Percentiles rank a stretch among this genome's conserved stretches.
Evolutionary conservation across 2,888 invertebrate genomes (phyloP).

Genomic region (Thymelicus sylvestris): DNA sequence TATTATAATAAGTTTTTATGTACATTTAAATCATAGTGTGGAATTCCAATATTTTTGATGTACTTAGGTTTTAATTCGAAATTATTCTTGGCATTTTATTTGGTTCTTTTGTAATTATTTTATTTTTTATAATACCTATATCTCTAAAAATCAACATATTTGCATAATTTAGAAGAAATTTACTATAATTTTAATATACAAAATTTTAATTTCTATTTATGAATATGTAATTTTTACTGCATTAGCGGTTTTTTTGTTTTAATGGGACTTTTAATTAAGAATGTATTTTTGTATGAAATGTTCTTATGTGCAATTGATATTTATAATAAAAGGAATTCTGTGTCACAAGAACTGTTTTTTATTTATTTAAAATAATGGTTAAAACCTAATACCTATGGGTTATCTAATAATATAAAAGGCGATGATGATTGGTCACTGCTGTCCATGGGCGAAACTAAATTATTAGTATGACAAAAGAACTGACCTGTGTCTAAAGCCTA

Average conservation of each 20-base stretch:
- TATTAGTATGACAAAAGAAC: too few species aligned
- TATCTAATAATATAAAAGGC: too few species aligned
- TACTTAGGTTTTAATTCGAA: conserved; percentile 39
- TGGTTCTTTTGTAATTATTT: conserved; percentile 41
- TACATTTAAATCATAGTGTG: conserved; percentile 39
- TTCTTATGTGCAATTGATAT: conserved; percentile 83
- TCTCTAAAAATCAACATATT: conserved; percentile 41
- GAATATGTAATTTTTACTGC: conserved; percentile 47
- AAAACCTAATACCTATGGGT: too few species aligned
- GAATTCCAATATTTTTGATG: conserved; percentile 34
- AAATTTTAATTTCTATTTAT: conserved; percentile 45
- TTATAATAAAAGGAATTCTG: conserved; percentile 80
- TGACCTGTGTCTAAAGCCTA: too few species aligned
- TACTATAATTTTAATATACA: conserved; percentile 41
- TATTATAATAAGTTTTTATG: conserved; percentile 38
- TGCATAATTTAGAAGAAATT: conserved; percentile 45
- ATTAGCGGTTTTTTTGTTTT: conserved; percentile 75
- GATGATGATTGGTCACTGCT: too few species aligned
- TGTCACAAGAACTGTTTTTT: conserved; percentile 55
- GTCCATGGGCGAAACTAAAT: too few species aligned
- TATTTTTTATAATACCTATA: conserved; percentile 25
- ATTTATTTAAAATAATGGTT: conserved; percentile 18
- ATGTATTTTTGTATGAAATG: conserved; percentile 83
- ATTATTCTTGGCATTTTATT: conserved; percentile 70
- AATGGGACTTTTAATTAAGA: conserved; percentile 79